A percentile compares a stretch with the other conserved stretches of the same genome.
Conservation (phyloP, 2,888 invertebrate species). For the Acheta domesticus region DNA sequence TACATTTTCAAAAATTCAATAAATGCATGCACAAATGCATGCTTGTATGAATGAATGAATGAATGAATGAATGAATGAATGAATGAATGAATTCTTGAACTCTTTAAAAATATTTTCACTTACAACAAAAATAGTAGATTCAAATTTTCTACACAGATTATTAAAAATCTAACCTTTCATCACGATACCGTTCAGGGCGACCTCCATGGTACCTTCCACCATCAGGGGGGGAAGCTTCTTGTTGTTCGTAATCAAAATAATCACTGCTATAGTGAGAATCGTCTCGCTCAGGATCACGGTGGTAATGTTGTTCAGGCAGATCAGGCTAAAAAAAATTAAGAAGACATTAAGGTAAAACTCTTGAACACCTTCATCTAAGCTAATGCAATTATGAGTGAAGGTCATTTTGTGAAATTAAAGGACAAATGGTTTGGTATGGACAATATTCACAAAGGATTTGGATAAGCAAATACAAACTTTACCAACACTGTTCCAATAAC, state of each 20-base stretch:
- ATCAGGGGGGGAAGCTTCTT: constrained; percentile 40
- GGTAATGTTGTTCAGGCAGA: constrained; percentile 42
- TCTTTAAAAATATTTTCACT: too few relatives aligned
- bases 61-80: too few relatives aligned
- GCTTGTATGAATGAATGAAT: too few relatives aligned
- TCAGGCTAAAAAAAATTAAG: constrained; percentile 39
- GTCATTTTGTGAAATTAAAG: constrained; percentile 37
- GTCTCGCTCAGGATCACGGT: constrained; percentile 49
- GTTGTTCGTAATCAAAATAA: constrained; percentile 60
- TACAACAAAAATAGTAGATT: too few relatives aligned
- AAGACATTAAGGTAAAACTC: not conserved
- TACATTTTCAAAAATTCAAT: too few relatives aligned
- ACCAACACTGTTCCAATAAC: too few relatives aligned
- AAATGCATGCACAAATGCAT: too few relatives aligned
- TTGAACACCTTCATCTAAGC: not conserved
- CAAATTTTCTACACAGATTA: too few relatives aligned
- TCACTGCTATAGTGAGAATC: constrained; percentile 55
- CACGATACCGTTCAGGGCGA: constrained; percentile 47
- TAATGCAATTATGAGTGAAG: not conserved
- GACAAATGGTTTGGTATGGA: too few relatives aligned
- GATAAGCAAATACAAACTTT: too few relatives aligned
- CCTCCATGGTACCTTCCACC: constrained; percentile 47
- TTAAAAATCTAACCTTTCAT: constrained; percentile 42
- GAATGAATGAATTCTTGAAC: too few relatives aligned
- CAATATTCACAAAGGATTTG: too few relatives aligned